phyloP scores from a whole-genome alignment of 2,888 invertebrate genomes.

The Agriopis leucophaearia region DNA sequence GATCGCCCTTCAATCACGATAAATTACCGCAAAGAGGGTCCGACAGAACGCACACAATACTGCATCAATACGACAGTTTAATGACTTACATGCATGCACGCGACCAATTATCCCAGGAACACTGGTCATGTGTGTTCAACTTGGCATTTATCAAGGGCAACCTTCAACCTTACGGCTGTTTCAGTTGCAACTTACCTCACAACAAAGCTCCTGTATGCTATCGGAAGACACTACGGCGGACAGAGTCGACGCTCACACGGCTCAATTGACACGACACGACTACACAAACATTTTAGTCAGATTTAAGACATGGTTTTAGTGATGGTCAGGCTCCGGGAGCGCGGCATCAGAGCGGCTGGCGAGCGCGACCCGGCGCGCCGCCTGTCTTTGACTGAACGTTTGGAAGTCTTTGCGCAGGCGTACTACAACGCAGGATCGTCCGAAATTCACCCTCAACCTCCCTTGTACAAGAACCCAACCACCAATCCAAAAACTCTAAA shows the following conservation, averaged over 20 bases:
- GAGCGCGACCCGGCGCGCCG: conserved; percentile 87
- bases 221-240: conserved; percentile 76
- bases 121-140: conserved; percentile 53
- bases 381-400: conserved; percentile 77
- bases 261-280: conserved; percentile 73
- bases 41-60: conserved; percentile 42
- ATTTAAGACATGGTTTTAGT: conserved; percentile 72
- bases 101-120: conserved; percentile 63
- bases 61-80: conserved; percentile 58
- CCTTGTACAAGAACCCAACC: conserved; percentile 54
- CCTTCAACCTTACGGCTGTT: conserved; percentile 64
- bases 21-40: conserved; percentile 45
- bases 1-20: conserved; percentile 42
- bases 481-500: conserved; percentile 33
- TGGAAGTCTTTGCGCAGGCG: conserved; percentile 77
- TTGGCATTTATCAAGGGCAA: conserved; percentile 71
- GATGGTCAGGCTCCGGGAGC: conserved; percentile 72
- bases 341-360: conserved; percentile 80
- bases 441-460: conserved; percentile 71
- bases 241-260: conserved; percentile 57
- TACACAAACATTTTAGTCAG: conserved; percentile 60
- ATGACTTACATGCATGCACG: conserved; percentile 65
- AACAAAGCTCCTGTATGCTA: conserved; percentile 67
- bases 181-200: conserved; percentile 72
- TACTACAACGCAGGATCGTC: conserved; percentile 77